These are phyloP conservation scores for Cisticola juncidis DNA, from an alignment of 2,113 vertebrate genomes.

Conservation along the genomic window DNA sequence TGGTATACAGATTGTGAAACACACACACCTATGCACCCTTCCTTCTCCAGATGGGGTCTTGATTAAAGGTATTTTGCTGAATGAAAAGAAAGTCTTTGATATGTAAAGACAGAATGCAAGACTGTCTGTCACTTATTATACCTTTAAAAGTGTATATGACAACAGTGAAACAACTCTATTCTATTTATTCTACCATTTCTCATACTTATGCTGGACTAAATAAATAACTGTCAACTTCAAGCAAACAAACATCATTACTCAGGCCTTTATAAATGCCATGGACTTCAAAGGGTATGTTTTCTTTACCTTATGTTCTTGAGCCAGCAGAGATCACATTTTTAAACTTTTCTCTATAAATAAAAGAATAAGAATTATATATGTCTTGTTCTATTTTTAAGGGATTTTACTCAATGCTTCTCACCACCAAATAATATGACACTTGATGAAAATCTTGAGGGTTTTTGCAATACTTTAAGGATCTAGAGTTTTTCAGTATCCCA, in stretches of 20 bases:
- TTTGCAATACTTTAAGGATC: neutral
- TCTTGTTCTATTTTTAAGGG: neutral
- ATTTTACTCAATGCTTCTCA: neutral
- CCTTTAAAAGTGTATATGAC: neutral
- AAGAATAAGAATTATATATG: neutral
- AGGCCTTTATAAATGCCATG: neutral
- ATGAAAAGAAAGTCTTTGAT: neutral
- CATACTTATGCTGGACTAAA: neutral
- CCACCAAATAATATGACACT: neutral
- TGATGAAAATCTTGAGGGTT: neutral
- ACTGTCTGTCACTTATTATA: neutral
- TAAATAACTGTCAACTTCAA: conserved; percentile 1
- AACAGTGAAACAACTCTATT: neutral
- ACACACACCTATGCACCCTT: neutral
- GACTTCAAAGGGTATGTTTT: conserved; percentile 15
- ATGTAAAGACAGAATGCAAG: neutral
- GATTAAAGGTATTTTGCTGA: neutral
- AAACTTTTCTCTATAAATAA: neutral
- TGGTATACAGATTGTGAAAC: neutral
- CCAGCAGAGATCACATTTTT: neutral
- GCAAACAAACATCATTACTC: neutral
- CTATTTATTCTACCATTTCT: neutral
- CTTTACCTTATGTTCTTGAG: neutral
- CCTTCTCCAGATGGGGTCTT: neutral
- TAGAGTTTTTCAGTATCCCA: neutral